These are phyloP conservation scores for Emmelina monodactyla DNA, from an alignment of 2,888 invertebrate genomes.

Conservation along the genomic window DNA sequence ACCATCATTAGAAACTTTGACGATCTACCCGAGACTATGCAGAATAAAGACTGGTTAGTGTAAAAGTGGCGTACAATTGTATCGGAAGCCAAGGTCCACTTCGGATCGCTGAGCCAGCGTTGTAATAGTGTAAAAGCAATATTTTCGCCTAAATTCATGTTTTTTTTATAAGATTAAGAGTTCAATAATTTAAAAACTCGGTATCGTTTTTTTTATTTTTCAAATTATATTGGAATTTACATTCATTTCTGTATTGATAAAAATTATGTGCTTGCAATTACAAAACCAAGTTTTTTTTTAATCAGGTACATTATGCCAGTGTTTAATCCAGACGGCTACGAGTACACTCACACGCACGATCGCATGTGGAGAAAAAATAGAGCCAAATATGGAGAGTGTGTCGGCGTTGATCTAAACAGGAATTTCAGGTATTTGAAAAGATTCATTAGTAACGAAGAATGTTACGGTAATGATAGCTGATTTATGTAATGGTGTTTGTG, in stretches of 20 bases:
- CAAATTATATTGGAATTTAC: too few relatives aligned
- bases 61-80: too few relatives aligned
- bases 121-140: too few relatives aligned
- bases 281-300: too few relatives aligned
- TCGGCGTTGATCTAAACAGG: slow-evolving; percentile 84
- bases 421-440: slow-evolving; percentile 72
- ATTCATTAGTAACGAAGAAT: not conserved
- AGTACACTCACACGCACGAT: slow-evolving; percentile 81
- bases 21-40: slow-evolving; percentile 69
- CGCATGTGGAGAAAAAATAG: slow-evolving; percentile 87
- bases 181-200: too few relatives aligned
- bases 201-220: too few relatives aligned
- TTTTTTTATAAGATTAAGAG: too few relatives aligned
- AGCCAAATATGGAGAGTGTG: slow-evolving; percentile 68
- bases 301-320: slow-evolving; percentile 74
- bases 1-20: slow-evolving; percentile 74
- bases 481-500: not conserved
- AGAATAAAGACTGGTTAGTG: slow-evolving; percentile 80
- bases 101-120: too few relatives aligned
- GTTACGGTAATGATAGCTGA: not conserved
- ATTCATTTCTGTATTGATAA: too few relatives aligned
- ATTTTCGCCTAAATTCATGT: too few relatives aligned
- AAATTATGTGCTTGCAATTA: too few relatives aligned
- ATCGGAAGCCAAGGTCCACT: too few relatives aligned
- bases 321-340: slow-evolving; percentile 88